Evolutionary conservation across 1,140 invertebrate genomes (phyloP), one percentile per base, ranked within the genome.

Genomic region (Drosophila sulfurigaster): DNA sequence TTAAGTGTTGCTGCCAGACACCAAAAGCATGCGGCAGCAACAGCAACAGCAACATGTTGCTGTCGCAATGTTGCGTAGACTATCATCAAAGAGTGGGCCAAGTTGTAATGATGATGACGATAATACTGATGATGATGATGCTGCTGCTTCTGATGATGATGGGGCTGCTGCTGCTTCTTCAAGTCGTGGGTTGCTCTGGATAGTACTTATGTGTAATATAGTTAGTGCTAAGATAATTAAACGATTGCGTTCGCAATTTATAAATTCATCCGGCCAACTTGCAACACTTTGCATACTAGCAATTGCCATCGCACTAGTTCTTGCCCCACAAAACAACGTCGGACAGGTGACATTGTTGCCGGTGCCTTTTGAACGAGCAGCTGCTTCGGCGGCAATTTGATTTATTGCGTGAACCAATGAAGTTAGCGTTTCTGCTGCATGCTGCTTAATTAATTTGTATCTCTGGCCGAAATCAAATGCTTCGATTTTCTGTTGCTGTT

Each of bases 371-470:
- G 77, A 65, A 65, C 66, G 52, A 2, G 28, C 54, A 68, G 20
- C 59, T 80, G 68, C 62, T 82, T 82, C 30, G 30, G 30, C 30
- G 69, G 52, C 75, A 75, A 85, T 82, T 90, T 91, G 88, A 91
- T 91, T 91, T 91, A 91, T 83, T 51, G 88, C 63, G 56, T 59
- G 62, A 83, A 83, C 88, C 78, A 88, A 88, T 88, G 79, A 81
- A 91, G 88, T 88, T 75, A 91, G 88, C 87, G 69, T 85, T 32
- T 89, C 81, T 89, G 85, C 67, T 67, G 78, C 81, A 85, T 89
- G 81, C 51, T 70, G 87, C 81, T 91, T 91, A 91, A 91, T 91
- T 91, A 91, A 91, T 91, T 91, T 91, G 87, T 91, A 89, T 88
- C 82, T 85, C 72, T 75, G 73, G 69, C 76, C 79, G 20, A 78